Evolutionary conservation across 2,888 invertebrate species (phyloP).

Genomic region (Spodoptera littoralis): DNA sequence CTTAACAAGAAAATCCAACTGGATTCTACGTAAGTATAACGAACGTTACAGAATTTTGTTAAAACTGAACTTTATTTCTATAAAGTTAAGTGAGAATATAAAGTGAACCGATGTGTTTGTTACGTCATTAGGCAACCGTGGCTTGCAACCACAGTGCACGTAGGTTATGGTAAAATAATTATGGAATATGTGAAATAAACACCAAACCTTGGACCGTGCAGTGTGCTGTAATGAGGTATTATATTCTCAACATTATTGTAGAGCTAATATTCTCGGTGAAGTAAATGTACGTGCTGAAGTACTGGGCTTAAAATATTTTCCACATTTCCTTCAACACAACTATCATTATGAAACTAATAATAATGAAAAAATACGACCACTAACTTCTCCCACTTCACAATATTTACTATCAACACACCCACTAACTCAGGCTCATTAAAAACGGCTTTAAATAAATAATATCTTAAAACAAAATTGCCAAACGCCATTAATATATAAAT

Average conservation of each 20-base stretch:
- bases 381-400: conserved; percentile 14
- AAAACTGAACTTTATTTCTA: conserved; percentile 28
- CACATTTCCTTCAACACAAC: neutral
- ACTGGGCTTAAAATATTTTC: neutral
- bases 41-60: neutral
- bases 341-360: neutral
- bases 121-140: conserved; percentile 16
- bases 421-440: conserved; percentile 20
- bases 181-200: conserved; percentile 70
- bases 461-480: conserved; percentile 44
- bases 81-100: conserved; percentile 5
- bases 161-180: conserved; percentile 70
- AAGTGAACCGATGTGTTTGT: neutral
- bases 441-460: conserved; percentile 33
- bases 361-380: conserved; percentile 12
- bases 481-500: conserved; percentile 52
- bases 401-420: conserved; percentile 19
- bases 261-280: conserved; percentile 28
- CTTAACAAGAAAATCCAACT: conserved; percentile 42
- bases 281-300: conserved; percentile 4
- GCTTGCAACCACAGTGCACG: conserved; percentile 2
- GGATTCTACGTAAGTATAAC: neutral
- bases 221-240: conserved; percentile 39
- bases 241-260: conserved; percentile 34
- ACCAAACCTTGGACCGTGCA: conserved; percentile 57